Percentiles rank a stretch among this genome's conserved stretches.
Conservation (phyloP, 2,797 vertebrate genomes). For the Danio kyathit region DNA sequence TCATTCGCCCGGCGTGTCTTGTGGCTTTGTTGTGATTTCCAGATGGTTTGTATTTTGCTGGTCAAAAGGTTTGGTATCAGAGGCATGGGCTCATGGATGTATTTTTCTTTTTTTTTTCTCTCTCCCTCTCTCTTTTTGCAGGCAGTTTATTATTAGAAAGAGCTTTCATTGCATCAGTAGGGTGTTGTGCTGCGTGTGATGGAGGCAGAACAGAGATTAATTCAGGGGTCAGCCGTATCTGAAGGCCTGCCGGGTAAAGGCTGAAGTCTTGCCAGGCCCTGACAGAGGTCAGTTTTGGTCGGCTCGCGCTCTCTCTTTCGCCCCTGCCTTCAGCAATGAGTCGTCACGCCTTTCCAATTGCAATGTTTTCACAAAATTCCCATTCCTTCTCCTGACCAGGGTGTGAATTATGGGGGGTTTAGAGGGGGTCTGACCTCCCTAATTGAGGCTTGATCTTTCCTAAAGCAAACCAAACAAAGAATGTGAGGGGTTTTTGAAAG, state of each 20-base stretch:
- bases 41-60: constrained; percentile 61
- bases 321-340: constrained; percentile 60
- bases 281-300: constrained; percentile 67
- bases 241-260: constrained; percentile 61
- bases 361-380: constrained; percentile 62
- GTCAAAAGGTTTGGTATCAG: constrained; percentile 62
- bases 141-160: constrained; percentile 65
- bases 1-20: constrained; percentile 3
- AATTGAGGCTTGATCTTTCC: too few relatives aligned
- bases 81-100: constrained; percentile 56
- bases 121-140: constrained; percentile 49
- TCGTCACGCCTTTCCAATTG: constrained; percentile 62
- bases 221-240: constrained; percentile 70
- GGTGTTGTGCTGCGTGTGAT: constrained; percentile 63
- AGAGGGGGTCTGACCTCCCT: neutral
- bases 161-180: constrained; percentile 68
- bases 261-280: constrained; percentile 69
- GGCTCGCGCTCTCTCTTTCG: constrained; percentile 51
- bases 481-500: neutral
- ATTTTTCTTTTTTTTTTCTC: constrained; percentile 33
- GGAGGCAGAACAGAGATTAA: constrained; percentile 68
- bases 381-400: constrained; percentile 53
- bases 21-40: constrained; percentile 58
- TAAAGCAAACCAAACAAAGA: neutral
- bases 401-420: constrained; percentile 29